A percentile compares a stretch with the other conserved stretches of the same genome.
phyloP scores from a whole-genome alignment of 2,888 invertebrate species.

The Blomia tropicalis region DNA sequence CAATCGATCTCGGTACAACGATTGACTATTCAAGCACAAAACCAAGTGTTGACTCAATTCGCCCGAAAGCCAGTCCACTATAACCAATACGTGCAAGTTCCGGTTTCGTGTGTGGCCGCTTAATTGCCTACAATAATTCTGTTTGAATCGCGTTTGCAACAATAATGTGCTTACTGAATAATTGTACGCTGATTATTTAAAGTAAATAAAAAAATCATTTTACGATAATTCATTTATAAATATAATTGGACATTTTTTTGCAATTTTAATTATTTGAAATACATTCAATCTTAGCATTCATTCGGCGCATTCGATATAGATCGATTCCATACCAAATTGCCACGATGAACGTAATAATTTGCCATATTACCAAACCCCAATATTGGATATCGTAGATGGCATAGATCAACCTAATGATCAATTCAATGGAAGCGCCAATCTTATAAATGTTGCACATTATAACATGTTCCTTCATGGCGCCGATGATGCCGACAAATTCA shows the following conservation, averaged over 20 bases:
- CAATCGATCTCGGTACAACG: constrained; percentile 20
- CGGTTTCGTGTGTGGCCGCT: constrained; percentile 19
- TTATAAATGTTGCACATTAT: neutral
- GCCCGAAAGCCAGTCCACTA: constrained; percentile 25
- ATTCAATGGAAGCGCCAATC: neutral
- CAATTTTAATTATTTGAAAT: too few species aligned
- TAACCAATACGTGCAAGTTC: constrained; percentile 4
- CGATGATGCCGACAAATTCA: neutral
- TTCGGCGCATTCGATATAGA: neutral
- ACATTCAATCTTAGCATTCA: too few species aligned
- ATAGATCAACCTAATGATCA: neutral
- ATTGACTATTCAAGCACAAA: constrained; percentile 21
- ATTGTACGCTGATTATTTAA: too few species aligned
- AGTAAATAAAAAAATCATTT: too few species aligned
- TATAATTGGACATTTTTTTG: too few species aligned
- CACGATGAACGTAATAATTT: neutral
- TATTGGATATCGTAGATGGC: neutral
- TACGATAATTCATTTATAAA: too few species aligned
- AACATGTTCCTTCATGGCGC: neutral
- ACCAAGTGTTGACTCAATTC: constrained; percentile 25
- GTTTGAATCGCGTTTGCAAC: too few species aligned
- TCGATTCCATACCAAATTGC: neutral
- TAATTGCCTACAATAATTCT: too few species aligned
- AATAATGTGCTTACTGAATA: too few species aligned
- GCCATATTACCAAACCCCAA: neutral